These are phyloP conservation scores for Harpagifer antarcticus DNA, from an alignment of 2,797 vertebrate genomes.

Conservation along the genomic window DNA sequence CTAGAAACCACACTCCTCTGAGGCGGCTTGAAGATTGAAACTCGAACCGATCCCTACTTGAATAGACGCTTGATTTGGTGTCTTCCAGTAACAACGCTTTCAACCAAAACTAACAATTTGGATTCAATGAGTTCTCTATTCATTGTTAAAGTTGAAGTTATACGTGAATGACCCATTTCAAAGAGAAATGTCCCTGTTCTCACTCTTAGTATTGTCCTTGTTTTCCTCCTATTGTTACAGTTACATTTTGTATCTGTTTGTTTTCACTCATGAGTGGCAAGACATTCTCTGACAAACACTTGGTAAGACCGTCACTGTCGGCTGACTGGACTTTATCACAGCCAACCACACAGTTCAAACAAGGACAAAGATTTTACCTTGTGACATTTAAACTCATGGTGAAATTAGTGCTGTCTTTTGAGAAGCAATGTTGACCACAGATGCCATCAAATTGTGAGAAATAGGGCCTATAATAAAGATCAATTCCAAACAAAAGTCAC, in stretches of 20 bases:
- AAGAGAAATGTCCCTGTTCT: neutral
- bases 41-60: neutral
- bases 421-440: neutral
- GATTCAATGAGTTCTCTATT: neutral
- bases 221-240: neutral
- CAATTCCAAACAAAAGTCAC: neutral
- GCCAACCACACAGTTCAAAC: conserved; percentile 4
- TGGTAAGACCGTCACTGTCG: neutral
- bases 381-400: neutral
- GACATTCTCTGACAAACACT: neutral
- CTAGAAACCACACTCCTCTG: conserved; percentile 5
- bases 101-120: no score
- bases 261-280: neutral
- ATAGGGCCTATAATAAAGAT: neutral
- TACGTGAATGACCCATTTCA: neutral
- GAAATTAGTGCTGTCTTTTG: neutral
- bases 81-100: neutral
- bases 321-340: conserved; percentile 23
- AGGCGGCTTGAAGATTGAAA: neutral
- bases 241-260: neutral
- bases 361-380: neutral
- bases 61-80: neutral
- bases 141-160: neutral
- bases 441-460: neutral
- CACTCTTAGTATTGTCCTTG: neutral